Evolutionary conservation across 2,888 invertebrate species (phyloP), one percentile per base, ranked within the genome.

Genomic region (Microctonus hyperodae): DNA sequence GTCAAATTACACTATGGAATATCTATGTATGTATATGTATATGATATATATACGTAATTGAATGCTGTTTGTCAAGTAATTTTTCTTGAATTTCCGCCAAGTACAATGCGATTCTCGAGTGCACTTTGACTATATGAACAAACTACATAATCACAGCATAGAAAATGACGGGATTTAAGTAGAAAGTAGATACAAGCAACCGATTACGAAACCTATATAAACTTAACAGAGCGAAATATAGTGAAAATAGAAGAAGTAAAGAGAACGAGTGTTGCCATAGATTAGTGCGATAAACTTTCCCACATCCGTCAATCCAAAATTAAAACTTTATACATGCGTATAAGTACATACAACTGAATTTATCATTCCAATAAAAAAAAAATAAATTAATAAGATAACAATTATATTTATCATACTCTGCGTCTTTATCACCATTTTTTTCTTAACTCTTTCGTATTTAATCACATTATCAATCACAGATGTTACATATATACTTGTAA

Each of bases 271-370:
- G 33, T 31, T 33, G 51, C 11, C n/a, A n/a, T 13, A 33, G 40
- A 62, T 62, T 62, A 51, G 23, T 33, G 61, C 51, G 31, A 53
- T 51, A 51, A 57, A 56, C 63, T 65, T 65, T 63, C n/a, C n/a
- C 20, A 58, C 37, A 56, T 48, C 37, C 64, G 20, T 56, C 20
- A 53, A 51, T 48, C 20, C 33, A 53, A 56, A 57, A 55, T 37
- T 33, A 35, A 57, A 44, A 40, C 31, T 16, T 31, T 35, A n/a
- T n/a, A n/a, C n/a, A n/a, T n/a, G n/a, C n/a, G 25, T 31, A 16
- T 10, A 13, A 35, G 63, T 57, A 22, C 37, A 33, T 25, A 16
- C n/a, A 58, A 50, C 23, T 13, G 31, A 55, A 37, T 37, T 37
- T 37, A 37, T 37, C n/a, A 5, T 37, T 37, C 31, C n/a, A n/a